Base-by-base conservation (phyloP, 2,113 vertebrate genomes). In the Sceloporus tristichus region DNA sequence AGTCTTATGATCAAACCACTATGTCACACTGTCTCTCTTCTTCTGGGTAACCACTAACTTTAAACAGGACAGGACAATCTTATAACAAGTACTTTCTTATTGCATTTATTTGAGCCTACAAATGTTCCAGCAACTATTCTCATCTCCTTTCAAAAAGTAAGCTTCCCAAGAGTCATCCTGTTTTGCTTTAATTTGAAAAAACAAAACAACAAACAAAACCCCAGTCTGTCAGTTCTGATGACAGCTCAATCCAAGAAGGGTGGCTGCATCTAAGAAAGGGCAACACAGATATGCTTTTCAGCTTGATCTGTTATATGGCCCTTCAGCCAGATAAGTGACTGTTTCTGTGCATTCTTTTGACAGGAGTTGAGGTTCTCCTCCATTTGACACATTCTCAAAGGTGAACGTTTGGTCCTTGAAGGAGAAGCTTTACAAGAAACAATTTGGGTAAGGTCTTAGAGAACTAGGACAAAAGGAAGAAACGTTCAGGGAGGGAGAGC, bases 281-380 rank as follows among this genome's bases (percentile, higher is more conserved):
- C 84, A 78, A 25, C 86, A 89, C 80, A 82, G 70, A 82, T 6
- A 65, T 34, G 71, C 56, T 54, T 85, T 82, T 23, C 59, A 90
- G 82, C 90, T 71, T 25, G 29, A 74, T 76, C 42, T 54, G 1
- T 13, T 1, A 40, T 85, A 87, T 71, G 82, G 4, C 79, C 83
- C 89, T 71, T 89, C 89, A 91, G 84, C 27, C 79, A 81, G 27
- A 23, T 85, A 87, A 95, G 84, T 92, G 90, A 91, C 91, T 92
- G 59, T 77, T 94, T 89, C 90, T 74, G 77, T 87, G 93, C 88
- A 89, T 92, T 79, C 86, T 92, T 94, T 89, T 91, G 91, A 94
- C 92, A 93, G 83, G 88, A 93, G 71, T 90, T 92, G 88, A 89
- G 86, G 76, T 40, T 56, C 13, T 86, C 92, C 88, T 91, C 91